Conservation (phyloP, 2,888 invertebrate species). For the Teleiodes luculella region DNA sequence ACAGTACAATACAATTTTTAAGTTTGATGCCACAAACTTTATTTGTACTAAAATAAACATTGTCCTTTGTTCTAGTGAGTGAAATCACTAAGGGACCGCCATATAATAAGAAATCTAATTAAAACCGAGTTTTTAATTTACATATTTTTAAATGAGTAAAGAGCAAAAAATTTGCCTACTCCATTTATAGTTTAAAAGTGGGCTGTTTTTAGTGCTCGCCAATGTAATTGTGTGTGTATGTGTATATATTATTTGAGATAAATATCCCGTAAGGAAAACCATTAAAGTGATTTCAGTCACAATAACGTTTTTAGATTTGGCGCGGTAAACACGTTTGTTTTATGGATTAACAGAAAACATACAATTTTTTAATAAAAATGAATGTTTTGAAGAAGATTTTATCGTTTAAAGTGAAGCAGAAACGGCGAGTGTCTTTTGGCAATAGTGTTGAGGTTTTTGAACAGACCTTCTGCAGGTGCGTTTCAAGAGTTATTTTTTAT, state of each 20-base stretch:
- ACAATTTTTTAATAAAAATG: not conserved
- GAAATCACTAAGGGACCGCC: too few species aligned
- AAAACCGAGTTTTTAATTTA: too few species aligned
- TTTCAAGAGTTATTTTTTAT: not conserved
- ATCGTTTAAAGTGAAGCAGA: not conserved
- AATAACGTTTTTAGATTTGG: not conserved
- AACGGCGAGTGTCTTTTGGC: not conserved
- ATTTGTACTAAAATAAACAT: too few species aligned
- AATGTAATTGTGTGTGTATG: too few species aligned
- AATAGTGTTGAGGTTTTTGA: not conserved
- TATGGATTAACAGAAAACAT: not conserved
- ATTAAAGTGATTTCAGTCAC: not conserved
- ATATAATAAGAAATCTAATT: too few species aligned
- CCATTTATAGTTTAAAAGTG: too few species aligned
- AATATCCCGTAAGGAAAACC: not conserved
- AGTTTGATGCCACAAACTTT: too few species aligned
- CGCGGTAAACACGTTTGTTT: not conserved
- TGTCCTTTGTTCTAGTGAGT: too few species aligned
- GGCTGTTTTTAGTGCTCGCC: too few species aligned
- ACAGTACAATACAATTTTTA: too few species aligned
- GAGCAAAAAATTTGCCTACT: too few species aligned
- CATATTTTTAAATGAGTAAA: too few species aligned
- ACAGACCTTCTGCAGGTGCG: not conserved
- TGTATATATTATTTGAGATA: not conserved
- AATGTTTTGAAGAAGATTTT: not conserved